Evolutionary conservation across 2,113 vertebrate genomes (phyloP).

Genomic region (Atherinomorus stipes): DNA sequence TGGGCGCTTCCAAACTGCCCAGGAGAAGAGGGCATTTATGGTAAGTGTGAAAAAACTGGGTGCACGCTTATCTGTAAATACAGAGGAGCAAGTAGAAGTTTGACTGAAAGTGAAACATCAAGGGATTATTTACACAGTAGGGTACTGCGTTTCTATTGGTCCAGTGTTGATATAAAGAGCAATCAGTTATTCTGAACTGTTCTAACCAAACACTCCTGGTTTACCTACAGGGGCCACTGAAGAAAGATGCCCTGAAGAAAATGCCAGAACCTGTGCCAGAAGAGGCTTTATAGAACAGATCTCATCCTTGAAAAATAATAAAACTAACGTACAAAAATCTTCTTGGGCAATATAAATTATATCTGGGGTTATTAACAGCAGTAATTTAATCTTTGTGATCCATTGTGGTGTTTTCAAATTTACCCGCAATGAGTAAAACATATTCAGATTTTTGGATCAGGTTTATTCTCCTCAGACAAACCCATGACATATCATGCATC

Average conservation of each 20-base stretch:
- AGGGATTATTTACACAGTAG: neutral
- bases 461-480: constrained; percentile 49
- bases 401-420: neutral
- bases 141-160: constrained; percentile 3
- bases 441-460: neutral
- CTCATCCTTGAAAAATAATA: constrained; percentile 30
- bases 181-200: neutral
- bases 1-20: constrained; percentile 95
- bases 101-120: neutral
- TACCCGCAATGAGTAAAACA: neutral
- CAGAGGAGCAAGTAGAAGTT: neutral
- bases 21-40: constrained; percentile 98
- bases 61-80: neutral
- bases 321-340: constrained; percentile 8
- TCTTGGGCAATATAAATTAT: neutral
- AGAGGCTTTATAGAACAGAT: constrained; percentile 52
- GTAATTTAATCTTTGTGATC: too few species aligned
- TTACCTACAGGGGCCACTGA: constrained; percentile 88
- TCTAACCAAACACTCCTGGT: constrained; percentile 27
- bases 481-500: constrained; percentile 46
- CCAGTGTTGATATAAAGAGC: neutral
- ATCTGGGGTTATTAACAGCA: neutral
- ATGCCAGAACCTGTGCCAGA: constrained; percentile 58
- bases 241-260: constrained; percentile 87
- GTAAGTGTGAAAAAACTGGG: constrained; percentile 68